phyloP scores from a whole-genome alignment of 2,797 vertebrate species.

The Halcyon leucocephala region DNA sequence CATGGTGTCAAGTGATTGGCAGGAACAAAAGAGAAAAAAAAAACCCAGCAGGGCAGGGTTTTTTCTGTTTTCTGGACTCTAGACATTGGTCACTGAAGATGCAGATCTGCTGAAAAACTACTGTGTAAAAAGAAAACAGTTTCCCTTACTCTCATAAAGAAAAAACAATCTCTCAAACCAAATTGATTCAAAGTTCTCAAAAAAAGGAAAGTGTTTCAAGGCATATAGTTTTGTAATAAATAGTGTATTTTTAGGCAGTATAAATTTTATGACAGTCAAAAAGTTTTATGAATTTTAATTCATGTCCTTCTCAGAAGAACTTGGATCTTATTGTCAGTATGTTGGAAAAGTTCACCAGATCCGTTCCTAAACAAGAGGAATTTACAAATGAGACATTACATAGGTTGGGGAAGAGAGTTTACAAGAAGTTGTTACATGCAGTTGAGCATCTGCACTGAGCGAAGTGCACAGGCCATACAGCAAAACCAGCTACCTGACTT shows the following conservation, averaged over 20 bases:
- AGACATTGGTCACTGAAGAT: background rate
- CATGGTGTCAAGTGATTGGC: background rate
- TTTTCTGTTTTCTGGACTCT: background rate
- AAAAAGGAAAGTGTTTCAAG: background rate
- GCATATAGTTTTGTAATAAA: background rate
- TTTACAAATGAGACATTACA: background rate
- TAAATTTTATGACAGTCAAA: background rate
- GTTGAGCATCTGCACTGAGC: background rate
- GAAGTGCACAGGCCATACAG: background rate
- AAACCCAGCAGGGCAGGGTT: background rate
- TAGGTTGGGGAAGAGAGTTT: background rate
- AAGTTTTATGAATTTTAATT: background rate
- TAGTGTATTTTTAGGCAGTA: background rate
- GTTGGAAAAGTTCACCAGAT: background rate
- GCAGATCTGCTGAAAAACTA: background rate
- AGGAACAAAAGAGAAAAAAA: background rate
- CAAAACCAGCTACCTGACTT: background rate
- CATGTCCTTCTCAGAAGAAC: background rate
- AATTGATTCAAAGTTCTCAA: background rate
- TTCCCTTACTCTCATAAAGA: background rate
- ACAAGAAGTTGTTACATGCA: background rate
- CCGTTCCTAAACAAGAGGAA: background rate
- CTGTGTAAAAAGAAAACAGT: background rate
- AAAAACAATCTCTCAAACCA: background rate
- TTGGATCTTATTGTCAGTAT: background rate